These are phyloP conservation scores for Drosophila triauraria DNA, from an alignment of 1,140 invertebrate genomes.

Conservation along the genomic window DNA sequence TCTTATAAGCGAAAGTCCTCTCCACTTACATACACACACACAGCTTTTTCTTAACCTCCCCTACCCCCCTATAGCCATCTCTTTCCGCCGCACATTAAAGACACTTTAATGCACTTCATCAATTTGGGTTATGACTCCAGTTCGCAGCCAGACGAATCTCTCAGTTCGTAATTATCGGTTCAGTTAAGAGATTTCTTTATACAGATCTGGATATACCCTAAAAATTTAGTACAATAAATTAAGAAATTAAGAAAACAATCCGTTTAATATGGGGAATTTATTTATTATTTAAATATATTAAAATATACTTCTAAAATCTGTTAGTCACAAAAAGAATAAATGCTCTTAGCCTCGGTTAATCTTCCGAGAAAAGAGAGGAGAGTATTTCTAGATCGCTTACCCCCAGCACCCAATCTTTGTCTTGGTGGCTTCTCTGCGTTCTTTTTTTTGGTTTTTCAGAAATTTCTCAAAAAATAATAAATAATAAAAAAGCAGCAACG, in stretches of 20 bases:
- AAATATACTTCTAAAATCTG: too few species aligned
- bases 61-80: not conserved
- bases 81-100: conserved; percentile 60
- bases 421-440: too few species aligned
- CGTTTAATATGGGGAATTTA: too few species aligned
- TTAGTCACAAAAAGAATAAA: too few species aligned
- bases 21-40: too few species aligned
- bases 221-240: not conserved
- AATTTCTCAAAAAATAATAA: conserved; percentile 76
- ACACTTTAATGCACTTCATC: conserved; percentile 80
- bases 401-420: not conserved
- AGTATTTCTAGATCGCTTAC: conserved; percentile 11
- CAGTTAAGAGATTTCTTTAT: not conserved
- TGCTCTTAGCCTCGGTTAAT: too few species aligned
- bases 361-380: not conserved
- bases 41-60: not conserved
- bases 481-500: conserved; percentile 58
- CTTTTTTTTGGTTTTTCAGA: conserved; percentile 38
- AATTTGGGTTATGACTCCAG: conserved; percentile 71
- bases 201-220: conserved; percentile 2
- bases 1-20: conserved; percentile 15
- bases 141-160: conserved; percentile 47
- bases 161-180: conserved; percentile 56
- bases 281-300: too few species aligned
- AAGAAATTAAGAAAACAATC: too few species aligned